phyloP scores from a whole-genome alignment of 2,888 invertebrate genomes.

The Galerucella nymphaeae region DNA sequence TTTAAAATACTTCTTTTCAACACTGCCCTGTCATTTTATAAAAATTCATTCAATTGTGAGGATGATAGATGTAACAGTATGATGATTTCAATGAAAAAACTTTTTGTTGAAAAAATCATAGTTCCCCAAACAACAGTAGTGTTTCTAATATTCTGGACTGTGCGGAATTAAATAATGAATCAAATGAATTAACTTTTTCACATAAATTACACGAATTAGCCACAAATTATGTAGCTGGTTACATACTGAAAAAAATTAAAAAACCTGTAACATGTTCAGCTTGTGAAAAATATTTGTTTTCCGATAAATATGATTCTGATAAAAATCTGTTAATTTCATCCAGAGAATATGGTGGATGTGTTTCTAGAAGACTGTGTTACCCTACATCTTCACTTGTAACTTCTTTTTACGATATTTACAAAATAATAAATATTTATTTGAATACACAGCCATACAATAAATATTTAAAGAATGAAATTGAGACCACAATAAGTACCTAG shows the following conservation, averaged over 20 bases:
- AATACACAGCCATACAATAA: too few relatives aligned
- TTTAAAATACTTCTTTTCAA: constrained; percentile 27
- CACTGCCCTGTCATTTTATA: neutral
- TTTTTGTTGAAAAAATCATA: neutral
- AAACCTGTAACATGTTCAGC: constrained; percentile 7
- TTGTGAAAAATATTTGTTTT: constrained; percentile 21
- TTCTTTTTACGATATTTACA: constrained; percentile 17
- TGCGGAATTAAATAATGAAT: too few relatives aligned
- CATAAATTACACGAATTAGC: constrained; percentile 16
- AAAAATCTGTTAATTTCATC: constrained; percentile 18
- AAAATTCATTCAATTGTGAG: constrained; percentile 27
- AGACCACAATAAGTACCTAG: too few relatives aligned
- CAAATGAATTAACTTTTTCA: neutral
- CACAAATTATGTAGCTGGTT: constrained; percentile 29
- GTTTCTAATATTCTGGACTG: too few relatives aligned
- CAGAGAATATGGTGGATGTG: constrained; percentile 31
- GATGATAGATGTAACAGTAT: constrained; percentile 20
- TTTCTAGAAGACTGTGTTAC: constrained; percentile 16
- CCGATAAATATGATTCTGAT: constrained; percentile 13
- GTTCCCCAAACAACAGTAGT: too few relatives aligned
- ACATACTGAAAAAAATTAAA: constrained; percentile 19
- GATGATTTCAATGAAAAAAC: constrained; percentile 14
- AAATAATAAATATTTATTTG: constrained; percentile 11
- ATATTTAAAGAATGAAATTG: too few relatives aligned
- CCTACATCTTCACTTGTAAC: constrained; percentile 14